Conservation (phyloP, 2,888 invertebrate species). For the Thymelicus sylvestris region DNA sequence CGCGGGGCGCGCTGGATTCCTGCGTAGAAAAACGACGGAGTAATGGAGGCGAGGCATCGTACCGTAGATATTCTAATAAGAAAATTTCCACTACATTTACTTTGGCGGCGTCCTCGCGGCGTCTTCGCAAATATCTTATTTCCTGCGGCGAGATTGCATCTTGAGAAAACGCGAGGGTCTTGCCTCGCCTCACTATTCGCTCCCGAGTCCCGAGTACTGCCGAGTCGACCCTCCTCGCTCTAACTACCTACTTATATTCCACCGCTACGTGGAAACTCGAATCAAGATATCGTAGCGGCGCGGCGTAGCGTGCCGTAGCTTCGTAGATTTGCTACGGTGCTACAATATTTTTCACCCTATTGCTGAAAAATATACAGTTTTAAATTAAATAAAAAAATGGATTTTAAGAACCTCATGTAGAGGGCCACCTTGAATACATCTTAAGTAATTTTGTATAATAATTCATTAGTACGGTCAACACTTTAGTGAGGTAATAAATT, state of each 20-base stretch:
- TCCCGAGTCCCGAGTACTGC: conserved; percentile 59
- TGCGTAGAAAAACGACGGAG: conserved; percentile 74
- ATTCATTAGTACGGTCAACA: no score
- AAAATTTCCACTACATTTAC: conserved; percentile 86
- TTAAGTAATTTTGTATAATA: no score
- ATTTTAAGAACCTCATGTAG: no score
- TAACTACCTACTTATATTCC: conserved; percentile 36
- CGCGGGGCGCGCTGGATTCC: conserved; percentile 67
- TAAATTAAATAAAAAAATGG: no score
- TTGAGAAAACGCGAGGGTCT: conserved; percentile 84
- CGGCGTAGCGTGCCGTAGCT: not conserved
- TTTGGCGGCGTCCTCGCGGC: conserved; percentile 82
- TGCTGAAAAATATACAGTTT: no score
- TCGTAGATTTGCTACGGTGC: conserved; percentile 7
- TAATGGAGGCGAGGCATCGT: conserved; percentile 79
- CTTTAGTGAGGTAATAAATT: no score
- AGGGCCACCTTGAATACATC: no score
- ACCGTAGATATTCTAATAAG: conserved; percentile 85
- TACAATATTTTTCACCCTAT: not conserved
- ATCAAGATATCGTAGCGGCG: conserved; percentile 24
- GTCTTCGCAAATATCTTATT: conserved; percentile 86
- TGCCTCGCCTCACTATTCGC: conserved; percentile 77
- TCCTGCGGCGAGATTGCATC: conserved; percentile 85
- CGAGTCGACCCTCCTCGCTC: conserved; percentile 29
- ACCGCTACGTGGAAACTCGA: conserved; percentile 42